Conservation (phyloP, 2,888 invertebrate species). For the Cylindroiulus punctatus region DNA sequence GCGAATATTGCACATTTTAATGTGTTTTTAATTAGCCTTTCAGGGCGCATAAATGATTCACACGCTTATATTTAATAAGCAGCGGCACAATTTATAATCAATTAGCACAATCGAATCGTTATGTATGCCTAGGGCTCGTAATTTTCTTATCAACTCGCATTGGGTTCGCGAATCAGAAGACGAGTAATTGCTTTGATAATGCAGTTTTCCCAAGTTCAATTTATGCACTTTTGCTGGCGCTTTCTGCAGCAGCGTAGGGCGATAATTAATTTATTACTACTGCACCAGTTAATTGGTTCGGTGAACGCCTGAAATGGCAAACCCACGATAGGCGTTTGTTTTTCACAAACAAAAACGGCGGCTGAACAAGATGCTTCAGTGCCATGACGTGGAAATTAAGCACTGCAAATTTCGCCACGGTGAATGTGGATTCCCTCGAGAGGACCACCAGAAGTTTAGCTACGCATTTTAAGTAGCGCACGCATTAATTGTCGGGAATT, state of each 20-base stretch:
- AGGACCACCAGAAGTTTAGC: not conserved
- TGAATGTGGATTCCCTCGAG: constrained; percentile 4
- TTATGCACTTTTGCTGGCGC: constrained; percentile 1
- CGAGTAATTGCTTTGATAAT: constrained; percentile 31
- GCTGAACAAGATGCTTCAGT: not conserved
- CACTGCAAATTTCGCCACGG: constrained; percentile 19
- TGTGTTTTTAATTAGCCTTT: constrained; percentile 3
- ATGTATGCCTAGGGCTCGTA: constrained; percentile 1
- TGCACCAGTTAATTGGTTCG: constrained; percentile 16
- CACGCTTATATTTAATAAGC: constrained; percentile 14
- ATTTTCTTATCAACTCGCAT: constrained; percentile 19
- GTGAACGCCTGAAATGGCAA: not conserved
- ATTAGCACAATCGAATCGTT: constrained; percentile 28
- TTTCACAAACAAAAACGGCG: constrained; percentile 1
- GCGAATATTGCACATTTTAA: not conserved
- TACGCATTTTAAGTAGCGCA: constrained; percentile 7
- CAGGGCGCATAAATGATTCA: constrained; percentile 15
- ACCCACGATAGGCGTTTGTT: not conserved
- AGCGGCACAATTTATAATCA: constrained; percentile 30
- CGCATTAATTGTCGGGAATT: not conserved
- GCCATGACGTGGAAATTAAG: constrained; percentile 7
- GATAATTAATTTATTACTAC: constrained; percentile 13
- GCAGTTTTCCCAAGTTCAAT: constrained; percentile 8
- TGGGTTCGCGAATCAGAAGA: constrained; percentile 14
- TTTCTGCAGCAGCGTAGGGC: not conserved